These are phyloP conservation scores for Noturus placidus DNA, from an alignment of 2,113 vertebrate species.

Conservation along the genomic window DNA sequence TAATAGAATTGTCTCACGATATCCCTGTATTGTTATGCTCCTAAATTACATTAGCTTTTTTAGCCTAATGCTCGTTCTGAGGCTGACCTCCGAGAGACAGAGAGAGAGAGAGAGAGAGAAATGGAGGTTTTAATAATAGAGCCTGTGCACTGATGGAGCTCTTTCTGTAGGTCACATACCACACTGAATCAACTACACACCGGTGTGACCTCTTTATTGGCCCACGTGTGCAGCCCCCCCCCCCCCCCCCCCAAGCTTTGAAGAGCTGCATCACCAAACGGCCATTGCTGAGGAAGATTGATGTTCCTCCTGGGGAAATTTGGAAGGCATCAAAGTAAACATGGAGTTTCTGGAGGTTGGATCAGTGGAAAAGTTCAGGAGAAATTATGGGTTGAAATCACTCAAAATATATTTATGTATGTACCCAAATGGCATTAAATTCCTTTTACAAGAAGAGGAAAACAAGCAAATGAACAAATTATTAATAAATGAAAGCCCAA, in stretches of 20 bases:
- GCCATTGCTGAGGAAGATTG: conserved; percentile 42
- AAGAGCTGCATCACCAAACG: conserved; percentile 43
- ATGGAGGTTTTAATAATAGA: conserved; percentile 18
- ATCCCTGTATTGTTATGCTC: conserved; percentile 97
- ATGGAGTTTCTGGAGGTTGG: background rate
- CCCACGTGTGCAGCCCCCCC: background rate
- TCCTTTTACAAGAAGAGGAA: background rate
- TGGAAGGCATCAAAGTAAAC: conserved; percentile 34
- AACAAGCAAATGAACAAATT: background rate
- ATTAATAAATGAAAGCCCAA: background rate
- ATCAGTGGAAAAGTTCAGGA: background rate
- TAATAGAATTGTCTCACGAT: conserved; percentile 99
- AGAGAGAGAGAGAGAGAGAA: background rate
- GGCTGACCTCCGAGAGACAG: conserved; percentile 19
- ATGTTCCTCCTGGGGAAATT: conserved; percentile 42
- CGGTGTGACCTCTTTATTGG: conserved; percentile 50
- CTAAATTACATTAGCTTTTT: conserved; percentile 82
- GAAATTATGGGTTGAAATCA: background rate
- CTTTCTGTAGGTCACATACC: conserved; percentile 32
- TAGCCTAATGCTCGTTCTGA: conserved; percentile 27
- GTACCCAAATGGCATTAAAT: background rate
- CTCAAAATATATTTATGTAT: too few species aligned
- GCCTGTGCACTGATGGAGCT: conserved; percentile 19
- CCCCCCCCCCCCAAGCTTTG: conserved; percentile 12
- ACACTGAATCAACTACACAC: conserved; percentile 46